phyloP scores from a whole-genome alignment of 2,113 vertebrate genomes.

The Dunckerocampus dactyliophorus region DNA sequence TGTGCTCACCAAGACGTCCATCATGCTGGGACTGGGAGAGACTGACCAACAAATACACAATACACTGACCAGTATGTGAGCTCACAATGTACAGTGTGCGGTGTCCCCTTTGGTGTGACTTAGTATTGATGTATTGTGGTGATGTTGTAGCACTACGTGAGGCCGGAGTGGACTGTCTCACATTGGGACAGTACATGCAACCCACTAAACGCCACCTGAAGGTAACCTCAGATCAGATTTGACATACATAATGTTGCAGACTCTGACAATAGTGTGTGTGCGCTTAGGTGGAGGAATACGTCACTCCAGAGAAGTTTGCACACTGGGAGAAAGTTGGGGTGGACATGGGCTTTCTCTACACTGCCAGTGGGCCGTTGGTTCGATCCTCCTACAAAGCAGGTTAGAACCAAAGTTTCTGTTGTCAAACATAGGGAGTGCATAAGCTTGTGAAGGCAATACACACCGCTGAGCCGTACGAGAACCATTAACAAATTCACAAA shows the following conservation, averaged over 20 bases:
- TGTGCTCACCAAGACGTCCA: slow-evolving; percentile 89
- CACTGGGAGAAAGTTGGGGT: slow-evolving; percentile 91
- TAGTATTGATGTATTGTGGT: slow-evolving; percentile 6
- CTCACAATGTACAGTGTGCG: background rate
- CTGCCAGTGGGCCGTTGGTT: slow-evolving; percentile 92
- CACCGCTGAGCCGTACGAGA: too few species aligned
- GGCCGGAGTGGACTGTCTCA: slow-evolving; percentile 89
- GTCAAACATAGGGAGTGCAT: background rate
- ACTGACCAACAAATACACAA: slow-evolving; percentile 79
- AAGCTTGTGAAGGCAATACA: too few species aligned
- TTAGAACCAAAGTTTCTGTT: slow-evolving; percentile 46
- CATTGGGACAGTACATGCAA: slow-evolving; percentile 97
- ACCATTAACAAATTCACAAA: too few species aligned
- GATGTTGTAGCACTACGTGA: slow-evolving; percentile 80
- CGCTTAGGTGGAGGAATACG: slow-evolving; percentile 89
- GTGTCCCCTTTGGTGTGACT: background rate
- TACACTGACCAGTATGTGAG: slow-evolving; percentile 78
- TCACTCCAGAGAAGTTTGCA: slow-evolving; percentile 91
- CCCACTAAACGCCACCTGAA: slow-evolving; percentile 95
- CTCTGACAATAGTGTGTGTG: slow-evolving; percentile 6
- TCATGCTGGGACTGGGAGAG: slow-evolving; percentile 95
- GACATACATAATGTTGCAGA: background rate
- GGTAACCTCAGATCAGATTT: slow-evolving; percentile 50
- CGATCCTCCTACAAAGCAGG: slow-evolving; percentile 99
- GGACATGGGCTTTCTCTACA: slow-evolving; percentile 92